A percentile compares a stretch with the other conserved stretches of the same genome.
Evolutionary conservation across 2,113 vertebrate species (phyloP).

Genomic region (Pithys albifrons): DNA sequence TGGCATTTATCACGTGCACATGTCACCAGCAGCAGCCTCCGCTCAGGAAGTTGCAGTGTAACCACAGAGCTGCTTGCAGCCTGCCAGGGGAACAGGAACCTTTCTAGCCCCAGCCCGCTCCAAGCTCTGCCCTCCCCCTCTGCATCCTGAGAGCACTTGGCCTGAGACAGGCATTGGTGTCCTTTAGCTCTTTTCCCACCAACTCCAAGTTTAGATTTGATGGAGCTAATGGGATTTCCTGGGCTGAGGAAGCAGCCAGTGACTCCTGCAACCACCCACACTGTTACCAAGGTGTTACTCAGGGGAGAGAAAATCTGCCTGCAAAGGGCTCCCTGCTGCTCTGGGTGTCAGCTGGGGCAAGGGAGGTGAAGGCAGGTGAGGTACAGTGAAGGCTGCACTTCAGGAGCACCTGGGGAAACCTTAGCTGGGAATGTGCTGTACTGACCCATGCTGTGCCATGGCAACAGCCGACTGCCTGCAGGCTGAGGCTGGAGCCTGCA

Average conservation of each 20-base stretch:
- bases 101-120: background rate
- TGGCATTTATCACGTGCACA: accelerated
- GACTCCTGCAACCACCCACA: background rate
- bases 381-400: background rate
- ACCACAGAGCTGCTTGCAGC: background rate
- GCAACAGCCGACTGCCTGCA: background rate
- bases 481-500: background rate
- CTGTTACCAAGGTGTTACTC: background rate
- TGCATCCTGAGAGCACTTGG: background rate
- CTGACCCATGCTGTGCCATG: background rate
- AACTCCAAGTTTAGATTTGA: background rate
- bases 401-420: background rate
- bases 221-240: background rate
- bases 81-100: background rate
- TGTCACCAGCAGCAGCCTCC: accelerated
- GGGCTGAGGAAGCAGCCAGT: background rate
- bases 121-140: background rate
- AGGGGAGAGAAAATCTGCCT: background rate
- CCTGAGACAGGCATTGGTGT: background rate
- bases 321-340: background rate
- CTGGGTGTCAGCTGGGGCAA: background rate
- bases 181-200: background rate
- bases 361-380: background rate
- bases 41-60: background rate
- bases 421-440: background rate